Base-by-base conservation (phyloP, 1,140 invertebrate genomes). In the Ectropis grisescens region DNA sequence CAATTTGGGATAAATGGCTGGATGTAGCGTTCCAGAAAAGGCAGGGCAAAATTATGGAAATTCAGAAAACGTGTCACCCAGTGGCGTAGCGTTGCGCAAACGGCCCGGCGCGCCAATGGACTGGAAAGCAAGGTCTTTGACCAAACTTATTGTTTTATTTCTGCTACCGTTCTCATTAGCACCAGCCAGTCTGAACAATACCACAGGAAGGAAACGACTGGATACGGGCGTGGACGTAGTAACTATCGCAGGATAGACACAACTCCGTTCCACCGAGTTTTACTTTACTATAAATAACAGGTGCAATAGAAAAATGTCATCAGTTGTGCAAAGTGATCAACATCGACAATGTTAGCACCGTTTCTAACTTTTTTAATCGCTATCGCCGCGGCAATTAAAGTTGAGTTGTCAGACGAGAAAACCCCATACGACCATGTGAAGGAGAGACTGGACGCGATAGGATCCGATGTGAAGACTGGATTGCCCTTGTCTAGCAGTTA, bases 121-220 rank as follows among this genome's bases (percentile, higher is more conserved):
- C 61, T 76, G 76, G 71, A 78, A 81, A 70, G 71, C 76, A 81
- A 81, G 76, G 76, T 81, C 76, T 74, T 54, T 43, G 58, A 50
- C 54, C 54, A 44, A 36, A 45, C 49, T 56, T 54, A 68, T 74
- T 78, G 69, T 78, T 43, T 55, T 58, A 66, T 64, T 75, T 55
- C 56, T 58, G 36, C 51, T 43, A 42, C 44, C 58, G 74, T 74
- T 72, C 65, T 70, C 68, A 76, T 76, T 81, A 69, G 55, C 37
- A 61, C 40, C 64, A 70, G 59, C 75, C 58, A 61, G n/a, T n/a
- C n/a, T n/a, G n/a, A 64, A 81, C 76, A 81, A 81, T 80, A 72
- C 62, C 58, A 66, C 74, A 79, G 74, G 76, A 81, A 78, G 76
- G 64, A 69, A 70, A 76, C 69, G 34, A 68, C 56, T 56, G 52